Conservation (phyloP, 2,888 invertebrate species). For the Chromoteleia sp. region DNA sequence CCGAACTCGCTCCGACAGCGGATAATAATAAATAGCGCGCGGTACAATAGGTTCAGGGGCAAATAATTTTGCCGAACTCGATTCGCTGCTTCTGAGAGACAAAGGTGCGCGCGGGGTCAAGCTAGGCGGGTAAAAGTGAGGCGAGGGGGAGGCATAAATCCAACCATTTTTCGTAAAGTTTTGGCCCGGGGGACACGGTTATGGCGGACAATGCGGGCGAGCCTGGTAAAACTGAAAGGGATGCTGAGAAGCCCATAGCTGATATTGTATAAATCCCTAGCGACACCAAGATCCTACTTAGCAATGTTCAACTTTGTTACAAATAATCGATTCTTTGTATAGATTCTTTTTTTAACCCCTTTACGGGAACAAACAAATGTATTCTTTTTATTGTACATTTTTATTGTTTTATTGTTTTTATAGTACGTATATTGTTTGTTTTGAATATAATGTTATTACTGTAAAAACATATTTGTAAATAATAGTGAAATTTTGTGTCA, state of each 20-base stretch:
- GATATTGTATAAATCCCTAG: slow-evolving; percentile 19
- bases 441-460: no score
- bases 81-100: slow-evolving; percentile 3
- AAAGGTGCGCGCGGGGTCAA: slow-evolving; percentile 23
- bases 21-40: slow-evolving; percentile 81
- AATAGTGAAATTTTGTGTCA: no score
- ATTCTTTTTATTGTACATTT: no score
- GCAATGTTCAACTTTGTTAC: background rate
- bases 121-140: no score
- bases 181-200: slow-evolving; percentile 25
- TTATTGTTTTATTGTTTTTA: no score
- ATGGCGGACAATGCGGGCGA: background rate
- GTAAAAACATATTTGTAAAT: no score
- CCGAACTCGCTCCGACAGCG: slow-evolving; percentile 73
- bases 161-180: slow-evolving; percentile 44
- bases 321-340: background rate
- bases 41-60: slow-evolving; percentile 71
- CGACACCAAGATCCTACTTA: slow-evolving; percentile 1
- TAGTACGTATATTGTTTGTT: no score
- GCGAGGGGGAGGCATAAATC: slow-evolving; percentile 40
- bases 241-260: background rate
- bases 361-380: no score
- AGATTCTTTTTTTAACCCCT: no score
- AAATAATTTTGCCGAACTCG: slow-evolving; percentile 43
- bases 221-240: slow-evolving; percentile 1